Evolutionary conservation across 2,797 vertebrate species (phyloP), one percentile per base, ranked within the genome.

Genomic region (Acanthopagrus latus): DNA sequence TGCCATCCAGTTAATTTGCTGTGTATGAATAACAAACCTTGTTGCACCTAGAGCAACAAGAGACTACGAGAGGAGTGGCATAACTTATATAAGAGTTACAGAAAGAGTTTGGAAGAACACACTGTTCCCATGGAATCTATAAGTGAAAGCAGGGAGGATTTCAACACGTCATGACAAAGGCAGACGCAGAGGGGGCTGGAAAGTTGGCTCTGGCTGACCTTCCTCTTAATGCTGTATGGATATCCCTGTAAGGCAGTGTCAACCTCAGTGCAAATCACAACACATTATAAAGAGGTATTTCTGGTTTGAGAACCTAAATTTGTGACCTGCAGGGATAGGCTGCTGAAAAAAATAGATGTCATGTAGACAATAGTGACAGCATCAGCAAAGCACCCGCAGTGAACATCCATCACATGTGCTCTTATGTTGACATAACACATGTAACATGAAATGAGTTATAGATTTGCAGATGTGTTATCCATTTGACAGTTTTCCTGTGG

Each of bases 41-140:
- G 25, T 10, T 27, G 1, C 43, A 67, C 74, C 21, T 2, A 20
- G 23, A 60, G 18, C 17, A 71, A 43, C 21, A 27, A 64, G 44
- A 67, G 7, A 23, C 33, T 11, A 67, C 20, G 7, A 62, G 48
- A 38, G 67, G 54, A 74, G 72, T 38, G 44, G 18, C 11, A 57
- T 47, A 44, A 38, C 47, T 79, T 71, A 55, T 47, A 52, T 54
- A 75, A 41, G 57, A 69, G 57, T 68, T 62, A 23, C 43, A 73
- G 57, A 62, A 33, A 74, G 63, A 46, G 70, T 82, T 67, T 46
- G 44, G 44, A 75, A 48, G 85, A 92, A 91, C 88, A 89, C 48
- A 33, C 57, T 89, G 90, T 90, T 91, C 86, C 68, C 91, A 87
- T 87, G 65, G 84, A 83, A 78, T 84, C 69, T 86, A 46, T 86